Base-by-base conservation (phyloP, 2,113 vertebrate genomes). In the Tonatia bakeri region DNA sequence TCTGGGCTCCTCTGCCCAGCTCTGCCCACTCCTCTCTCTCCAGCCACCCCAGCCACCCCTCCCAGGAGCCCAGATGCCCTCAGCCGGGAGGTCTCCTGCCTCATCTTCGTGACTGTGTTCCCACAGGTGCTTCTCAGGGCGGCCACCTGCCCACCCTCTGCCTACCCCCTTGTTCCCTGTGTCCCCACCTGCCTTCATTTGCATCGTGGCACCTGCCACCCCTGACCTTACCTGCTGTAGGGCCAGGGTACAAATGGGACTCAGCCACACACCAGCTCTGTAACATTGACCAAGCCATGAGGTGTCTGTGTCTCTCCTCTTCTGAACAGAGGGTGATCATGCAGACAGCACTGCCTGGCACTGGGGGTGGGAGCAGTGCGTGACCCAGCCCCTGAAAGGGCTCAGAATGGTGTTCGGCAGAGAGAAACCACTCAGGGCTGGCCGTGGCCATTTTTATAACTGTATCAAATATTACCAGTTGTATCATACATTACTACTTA, bases 271-370 rank as follows among this genome's bases (percentile, higher is more conserved):
- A 64, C 36, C 16, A 59, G n/a, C 43, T 76, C 89, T 31, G 22
- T 43, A 69, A 67, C 17, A 31, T 26, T 69, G 56, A 73, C 20
- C n/a, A 61, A 38, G 10, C 11, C 47, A 1, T 82, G 40, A 15
- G 4, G 19, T 5, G 26, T 67, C 43, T 72, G 26, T 47, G 31
- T 38, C 33, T 52, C 20, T 56, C 33, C 11, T 65, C 65, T 15
- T 59, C 8, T 40, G 64, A 28, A 45, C 54, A 1, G 8, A 86
- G 54, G 17, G 22, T 22, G 14, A 59, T 0, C 16, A 3, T 26
- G 2, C n/a, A 4, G 3, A 43, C 2, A 15, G 10, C 20, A 4
- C 43, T 6, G 3, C 38, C 61, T 4, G 3, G 6, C 38, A 0
- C 40, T 3, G 1, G 5, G 40, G 36, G 22, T 5, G 5, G 47